Conservation (phyloP, 53 echinoderm and acorn worm species). For the Luidia sarsii region DNA sequence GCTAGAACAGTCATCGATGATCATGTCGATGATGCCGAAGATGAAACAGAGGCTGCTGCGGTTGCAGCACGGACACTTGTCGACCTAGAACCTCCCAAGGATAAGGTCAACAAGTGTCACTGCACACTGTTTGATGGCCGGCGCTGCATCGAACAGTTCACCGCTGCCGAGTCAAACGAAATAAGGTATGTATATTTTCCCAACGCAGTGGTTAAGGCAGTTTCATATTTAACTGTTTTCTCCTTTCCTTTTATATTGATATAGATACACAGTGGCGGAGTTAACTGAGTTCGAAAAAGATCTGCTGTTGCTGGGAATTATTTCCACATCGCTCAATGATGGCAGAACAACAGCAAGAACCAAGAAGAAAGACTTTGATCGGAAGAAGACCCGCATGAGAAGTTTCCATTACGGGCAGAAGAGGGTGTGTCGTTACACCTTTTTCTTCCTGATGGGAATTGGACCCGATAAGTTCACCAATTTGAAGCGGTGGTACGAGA, state of each 20-base stretch:
- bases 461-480: not conserved
- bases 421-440: constrained; percentile 12
- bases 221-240: too few species aligned
- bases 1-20: not conserved
- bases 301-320: constrained; percentile 35
- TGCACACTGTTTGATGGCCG: constrained; percentile 17
- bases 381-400: not conserved
- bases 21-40: constrained; percentile 7
- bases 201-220: too few species aligned
- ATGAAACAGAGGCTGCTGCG: constrained; percentile 16
- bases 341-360: not conserved
- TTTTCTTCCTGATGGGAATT: constrained; percentile 25
- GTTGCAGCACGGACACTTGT: constrained; percentile 11
- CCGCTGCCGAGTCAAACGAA: not conserved
- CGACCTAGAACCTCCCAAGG: constrained; percentile 16
- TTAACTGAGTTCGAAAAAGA: constrained; percentile 37
- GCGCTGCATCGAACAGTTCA: constrained; percentile 39
- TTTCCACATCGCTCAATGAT: constrained; percentile 34
- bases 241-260: not conserved
- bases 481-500: too few species aligned
- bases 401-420: constrained; percentile 19
- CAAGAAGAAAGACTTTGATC: constrained; percentile 4
- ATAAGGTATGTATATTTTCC: not conserved
- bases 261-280: constrained; percentile 29
- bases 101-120: too few species aligned